phyloP scores from a whole-genome alignment of 2,113 vertebrate genomes.

The Aythya baeri region DNA sequence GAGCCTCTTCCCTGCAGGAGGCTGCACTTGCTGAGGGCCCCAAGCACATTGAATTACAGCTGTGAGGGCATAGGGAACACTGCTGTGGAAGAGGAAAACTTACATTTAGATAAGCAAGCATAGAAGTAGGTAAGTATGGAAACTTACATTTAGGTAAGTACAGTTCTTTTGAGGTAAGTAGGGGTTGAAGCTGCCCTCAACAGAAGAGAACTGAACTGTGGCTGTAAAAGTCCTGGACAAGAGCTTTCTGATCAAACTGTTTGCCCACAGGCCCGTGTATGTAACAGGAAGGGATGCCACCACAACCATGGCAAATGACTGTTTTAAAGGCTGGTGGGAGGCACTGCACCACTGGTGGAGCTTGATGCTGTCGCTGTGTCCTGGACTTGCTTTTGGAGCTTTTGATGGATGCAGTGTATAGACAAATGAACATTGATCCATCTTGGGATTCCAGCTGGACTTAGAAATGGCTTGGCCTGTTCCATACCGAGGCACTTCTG shows the following conservation, averaged over 20 bases:
- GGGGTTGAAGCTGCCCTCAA: neutral
- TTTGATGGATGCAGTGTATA: neutral
- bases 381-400: neutral
- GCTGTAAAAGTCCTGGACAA: neutral
- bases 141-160: neutral
- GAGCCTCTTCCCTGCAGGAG: neutral
- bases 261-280: rapidly evolving
- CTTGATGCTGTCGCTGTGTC: neutral
- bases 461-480: rapidly evolving
- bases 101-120: neutral
- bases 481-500: neutral
- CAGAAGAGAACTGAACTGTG: neutral
- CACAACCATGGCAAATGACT: neutral
- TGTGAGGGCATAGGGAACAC: neutral
- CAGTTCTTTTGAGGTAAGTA: neutral
- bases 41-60: neutral
- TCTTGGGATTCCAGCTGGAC: neutral
- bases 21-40: neutral
- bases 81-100: neutral
- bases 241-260: neutral
- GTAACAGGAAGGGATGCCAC: neutral
- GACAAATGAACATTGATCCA: neutral
- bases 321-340: neutral
- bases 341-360: rapidly evolving
- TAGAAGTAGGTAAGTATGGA: no score